A percentile compares a stretch with the other conserved stretches of the same genome.
phyloP scores from a whole-genome alignment of 2,797 vertebrate genomes.

The Lacerta bilineata region DNA sequence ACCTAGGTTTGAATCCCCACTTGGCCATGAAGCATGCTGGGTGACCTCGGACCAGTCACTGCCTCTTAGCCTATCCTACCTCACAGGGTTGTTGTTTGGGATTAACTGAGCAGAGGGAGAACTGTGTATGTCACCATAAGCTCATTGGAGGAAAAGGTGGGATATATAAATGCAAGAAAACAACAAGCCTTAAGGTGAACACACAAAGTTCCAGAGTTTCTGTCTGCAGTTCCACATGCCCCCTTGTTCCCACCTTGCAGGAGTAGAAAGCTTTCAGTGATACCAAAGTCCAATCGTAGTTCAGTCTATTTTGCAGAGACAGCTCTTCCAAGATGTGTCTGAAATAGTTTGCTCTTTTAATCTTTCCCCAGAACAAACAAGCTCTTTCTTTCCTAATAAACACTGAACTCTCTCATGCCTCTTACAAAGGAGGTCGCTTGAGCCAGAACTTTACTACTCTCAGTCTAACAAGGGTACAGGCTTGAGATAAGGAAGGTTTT shows the following conservation, averaged over 20 bases:
- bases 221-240: too few species aligned
- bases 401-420: neutral
- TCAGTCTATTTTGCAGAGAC: neutral
- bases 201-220: neutral
- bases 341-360: neutral
- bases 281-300: neutral
- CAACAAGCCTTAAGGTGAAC: too few species aligned
- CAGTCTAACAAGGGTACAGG: accelerated
- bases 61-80: too few species aligned
- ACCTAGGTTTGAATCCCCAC: too few species aligned
- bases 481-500: neutral
- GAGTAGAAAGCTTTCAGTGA: neutral
- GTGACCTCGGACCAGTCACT: too few species aligned
- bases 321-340: neutral
- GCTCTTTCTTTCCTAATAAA: neutral
- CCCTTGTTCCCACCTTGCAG: accelerated
- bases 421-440: neutral
- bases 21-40: too few species aligned
- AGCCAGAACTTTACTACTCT: neutral
- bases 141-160: too few species aligned
- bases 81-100: too few species aligned
- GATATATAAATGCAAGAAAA: too few species aligned
- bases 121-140: too few species aligned
- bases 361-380: neutral
- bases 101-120: too few species aligned